Evolutionary conservation across 2,888 invertebrate species (phyloP).

Genomic region (Pseudanteris insignis): DNA sequence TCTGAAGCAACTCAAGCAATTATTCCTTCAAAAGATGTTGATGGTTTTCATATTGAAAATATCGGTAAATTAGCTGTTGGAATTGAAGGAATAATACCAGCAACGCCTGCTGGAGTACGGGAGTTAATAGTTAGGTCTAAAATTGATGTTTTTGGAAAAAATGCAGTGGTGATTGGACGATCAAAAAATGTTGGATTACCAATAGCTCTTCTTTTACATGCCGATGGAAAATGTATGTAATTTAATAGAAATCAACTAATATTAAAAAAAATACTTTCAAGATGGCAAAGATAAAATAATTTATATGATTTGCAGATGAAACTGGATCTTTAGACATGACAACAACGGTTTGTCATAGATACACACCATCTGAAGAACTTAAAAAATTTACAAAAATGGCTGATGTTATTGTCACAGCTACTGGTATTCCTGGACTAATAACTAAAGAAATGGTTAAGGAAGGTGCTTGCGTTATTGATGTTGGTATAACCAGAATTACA

Average conservation of each 20-base stretch:
- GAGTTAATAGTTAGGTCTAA: constrained; percentile 68
- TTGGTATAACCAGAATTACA: constrained; percentile 81
- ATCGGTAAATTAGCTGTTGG: constrained; percentile 81
- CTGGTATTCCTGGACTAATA: constrained; percentile 79
- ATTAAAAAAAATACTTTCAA: neutral
- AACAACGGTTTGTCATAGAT: constrained; percentile 88
- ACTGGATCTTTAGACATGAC: constrained; percentile 82
- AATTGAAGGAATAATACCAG: constrained; percentile 62
- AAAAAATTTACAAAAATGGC: constrained; percentile 76
- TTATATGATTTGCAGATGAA: constrained; percentile 55
- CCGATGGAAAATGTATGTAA: constrained; percentile 75
- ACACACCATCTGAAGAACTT: constrained; percentile 83
- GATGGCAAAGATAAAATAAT: neutral
- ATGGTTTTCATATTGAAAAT: constrained; percentile 87
- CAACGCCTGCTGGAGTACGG: constrained; percentile 61
- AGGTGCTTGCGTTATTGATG: constrained; percentile 88
- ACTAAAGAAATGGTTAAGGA: constrained; percentile 87
- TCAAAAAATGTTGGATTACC: constrained; percentile 94
- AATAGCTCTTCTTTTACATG: constrained; percentile 83
- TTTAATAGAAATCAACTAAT: neutral
- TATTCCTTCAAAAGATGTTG: constrained; percentile 85
- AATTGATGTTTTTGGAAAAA: constrained; percentile 85
- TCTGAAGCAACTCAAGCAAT: constrained; percentile 83
- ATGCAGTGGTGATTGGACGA: constrained; percentile 87
- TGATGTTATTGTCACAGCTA: constrained; percentile 80